Evolutionary conservation across 2,113 vertebrate species (phyloP).

Genomic region (Monopterus albus): DNA sequence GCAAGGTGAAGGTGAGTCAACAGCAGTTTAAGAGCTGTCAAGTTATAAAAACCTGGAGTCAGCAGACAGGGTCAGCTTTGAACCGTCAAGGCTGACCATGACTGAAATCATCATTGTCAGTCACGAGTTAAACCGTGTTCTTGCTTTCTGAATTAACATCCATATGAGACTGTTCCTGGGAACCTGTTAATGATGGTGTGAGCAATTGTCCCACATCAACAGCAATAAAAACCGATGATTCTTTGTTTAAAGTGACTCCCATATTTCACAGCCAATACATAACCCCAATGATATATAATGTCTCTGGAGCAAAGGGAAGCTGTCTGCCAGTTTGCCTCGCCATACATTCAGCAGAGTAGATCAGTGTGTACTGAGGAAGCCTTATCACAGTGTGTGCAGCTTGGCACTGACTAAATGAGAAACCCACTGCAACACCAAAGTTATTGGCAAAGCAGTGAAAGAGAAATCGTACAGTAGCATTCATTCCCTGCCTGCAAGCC

Average conservation of each 20-base stretch:
- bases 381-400: slow-evolving; percentile 74
- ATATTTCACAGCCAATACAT: slow-evolving; percentile 35
- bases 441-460: slow-evolving; percentile 65
- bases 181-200: slow-evolving; percentile 18
- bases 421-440: slow-evolving; percentile 59
- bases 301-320: slow-evolving; percentile 33
- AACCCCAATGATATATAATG: slow-evolving; percentile 52
- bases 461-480: slow-evolving; percentile 61
- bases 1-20: slow-evolving; percentile 12
- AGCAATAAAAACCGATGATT: slow-evolving; percentile 38
- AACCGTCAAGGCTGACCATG: background rate
- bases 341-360: slow-evolving; percentile 61
- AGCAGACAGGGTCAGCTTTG: slow-evolving; percentile 17
- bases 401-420: slow-evolving; percentile 69
- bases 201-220: slow-evolving; percentile 36
- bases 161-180: slow-evolving; percentile 6
- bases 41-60: slow-evolving; percentile 27
- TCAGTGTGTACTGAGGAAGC: slow-evolving; percentile 59
- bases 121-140: slow-evolving; percentile 2
- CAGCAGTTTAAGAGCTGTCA: slow-evolving; percentile 28
- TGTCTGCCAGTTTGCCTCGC: slow-evolving; percentile 37
- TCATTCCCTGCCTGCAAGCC: slow-evolving; percentile 31
- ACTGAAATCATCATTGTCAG: slow-evolving; percentile 3
- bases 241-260: slow-evolving; percentile 30
- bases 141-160: slow-evolving; percentile 28